Base-by-base conservation (phyloP, 2,113 vertebrate genomes). In the Hirundichthys speculiger region DNA sequence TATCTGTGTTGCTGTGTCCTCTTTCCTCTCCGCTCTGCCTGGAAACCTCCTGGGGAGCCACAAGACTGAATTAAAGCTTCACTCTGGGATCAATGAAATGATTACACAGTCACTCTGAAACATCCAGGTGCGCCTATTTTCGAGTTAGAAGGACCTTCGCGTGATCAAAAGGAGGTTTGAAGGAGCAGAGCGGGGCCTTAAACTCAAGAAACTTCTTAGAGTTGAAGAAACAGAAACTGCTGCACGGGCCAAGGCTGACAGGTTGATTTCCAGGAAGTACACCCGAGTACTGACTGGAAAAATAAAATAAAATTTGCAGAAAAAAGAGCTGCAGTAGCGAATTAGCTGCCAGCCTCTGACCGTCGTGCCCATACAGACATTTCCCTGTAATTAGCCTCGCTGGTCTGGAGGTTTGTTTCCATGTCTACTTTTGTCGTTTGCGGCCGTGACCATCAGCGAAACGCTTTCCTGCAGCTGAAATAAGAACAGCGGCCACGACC, bases 1-100 rank as follows among this genome's bases (percentile, higher is more conserved):
- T 77, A 75, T 86, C 77, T 73, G 72, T 85, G 88, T 78, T 83
- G 82, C 79, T 8, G 65, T 85, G 86, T 74, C 86, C 86, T 82
- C 86, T 76, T 85, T 86, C 80, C 73, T 58, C 72, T 47, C 66
- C 47, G 64, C 74, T 76, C 65, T 10, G 80, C 57, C 60, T 47
- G 1, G 21, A 76, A 84, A 75, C 75, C 85, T 81, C 83, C 74
- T 38, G 75, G 77, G 85, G 68, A 73, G 69, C 56, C 53, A 18
- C 48, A 41, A 69, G 48, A 47, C 39, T 45, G 78, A 80, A 57
- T 65, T 68, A 54, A 75, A 77, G 64, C 43, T 69, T 48, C 78
- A 49, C 51, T 75, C 25, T 50, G 71, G 27, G 52, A 76, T 74
- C 12, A 19, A 41, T 73, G 60, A 30, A 66, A 48, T 55, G 56